Evolutionary conservation across 1,140 invertebrate species (phyloP), one percentile per base, ranked within the genome.

Genomic region (Bombus superbus): DNA sequence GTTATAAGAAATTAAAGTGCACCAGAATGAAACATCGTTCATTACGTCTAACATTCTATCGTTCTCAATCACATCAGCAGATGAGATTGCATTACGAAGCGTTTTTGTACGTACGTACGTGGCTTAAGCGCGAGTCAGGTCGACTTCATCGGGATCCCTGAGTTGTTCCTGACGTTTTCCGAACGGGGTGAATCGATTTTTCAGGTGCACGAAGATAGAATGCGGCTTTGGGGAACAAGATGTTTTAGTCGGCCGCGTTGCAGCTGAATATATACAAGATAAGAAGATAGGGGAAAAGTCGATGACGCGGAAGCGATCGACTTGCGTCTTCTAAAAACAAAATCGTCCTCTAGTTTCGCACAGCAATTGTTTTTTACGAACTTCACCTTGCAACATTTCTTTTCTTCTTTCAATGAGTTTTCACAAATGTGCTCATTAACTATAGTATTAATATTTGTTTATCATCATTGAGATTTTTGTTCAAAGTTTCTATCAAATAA

Each of bases 251-350:
- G 25, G 73, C 25, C 15, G 47, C 4, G 64, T 59, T 80, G 32
- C 76, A 84, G 83, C 83, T 84, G 83, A 47, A 79, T 38, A 62
- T 80, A 72, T 62, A 72, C 11, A 72, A 80, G 83, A 84, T 84
- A 84, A 72, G 76, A 35, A 59, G 15, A 38, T 22, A 44, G 22
- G 44, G 2, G 35, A 9, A 25, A 11, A 18, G n/a, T 69, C 13
- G 69, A 42, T 53, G 47, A 22, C 15, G 69, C 22, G 69, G 32
- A 40, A 42, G 13, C 38, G 35, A 42, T 28, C 18, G 22, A 82
- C 11, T 22, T 28, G 28, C 10, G 9, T 40, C 9, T 40, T 18
- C 35, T 18, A 25, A n/a, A 44, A 71, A 47, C 40, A 25, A 66
- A 66, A 32, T n/a, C 18, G 18, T 53, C 47, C 5, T 53, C 18